These are phyloP conservation scores for Phycodurus eques DNA, from an alignment of 2,113 vertebrate species.

Conservation along the genomic window DNA sequence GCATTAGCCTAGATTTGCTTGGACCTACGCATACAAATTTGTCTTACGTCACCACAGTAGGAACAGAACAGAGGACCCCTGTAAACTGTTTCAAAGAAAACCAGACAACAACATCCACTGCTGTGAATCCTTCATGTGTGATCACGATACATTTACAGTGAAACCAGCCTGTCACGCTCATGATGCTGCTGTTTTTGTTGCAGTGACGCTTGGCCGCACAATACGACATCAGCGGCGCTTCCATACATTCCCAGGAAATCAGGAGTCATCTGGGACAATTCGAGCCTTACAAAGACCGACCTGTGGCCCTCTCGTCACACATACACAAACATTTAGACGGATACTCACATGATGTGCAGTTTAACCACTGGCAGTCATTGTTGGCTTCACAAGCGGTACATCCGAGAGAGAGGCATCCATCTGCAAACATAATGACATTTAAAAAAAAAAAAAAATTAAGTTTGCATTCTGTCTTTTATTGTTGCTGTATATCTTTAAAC, in stretches of 20 bases:
- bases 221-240: constrained; percentile 15
- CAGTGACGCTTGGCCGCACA: neutral
- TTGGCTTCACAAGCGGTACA: constrained; percentile 34
- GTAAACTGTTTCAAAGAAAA: no score
- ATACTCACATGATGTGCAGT: constrained; percentile 67
- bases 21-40: no score
- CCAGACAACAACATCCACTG: no score
- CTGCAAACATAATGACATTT: constrained; percentile 39
- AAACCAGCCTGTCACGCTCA: neutral
- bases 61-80: no score
- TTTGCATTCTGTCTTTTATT: neutral
- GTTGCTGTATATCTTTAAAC: neutral
- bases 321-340: constrained; percentile 26
- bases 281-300: constrained; percentile 37
- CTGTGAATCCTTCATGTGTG: neutral
- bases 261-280: constrained; percentile 30
- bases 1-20: no score
- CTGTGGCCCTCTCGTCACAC: constrained; percentile 23
- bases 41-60: no score
- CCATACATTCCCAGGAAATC: constrained; percentile 30
- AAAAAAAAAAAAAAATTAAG: no score
- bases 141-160: neutral
- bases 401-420: rapidly evolving
- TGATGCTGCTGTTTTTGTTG: neutral
- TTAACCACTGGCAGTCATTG: constrained; percentile 47